Evolutionary conservation across 1,140 invertebrate genomes (phyloP).

Genomic region (Bilobella aurantiaca): DNA sequence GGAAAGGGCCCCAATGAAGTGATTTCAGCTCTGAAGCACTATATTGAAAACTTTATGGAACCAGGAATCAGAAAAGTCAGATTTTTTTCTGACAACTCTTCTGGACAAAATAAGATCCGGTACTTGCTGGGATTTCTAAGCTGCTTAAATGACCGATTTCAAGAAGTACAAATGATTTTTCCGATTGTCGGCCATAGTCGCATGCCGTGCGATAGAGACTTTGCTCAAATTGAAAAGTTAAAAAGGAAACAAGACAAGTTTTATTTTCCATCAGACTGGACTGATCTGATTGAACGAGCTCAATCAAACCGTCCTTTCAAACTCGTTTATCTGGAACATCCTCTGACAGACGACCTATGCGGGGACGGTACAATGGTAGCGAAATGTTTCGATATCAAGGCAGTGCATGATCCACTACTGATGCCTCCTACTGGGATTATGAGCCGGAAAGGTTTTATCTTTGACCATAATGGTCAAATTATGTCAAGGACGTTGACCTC

Average conservation of each 20-base stretch:
- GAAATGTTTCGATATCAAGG: neutral
- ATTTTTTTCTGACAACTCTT: conserved; percentile 33
- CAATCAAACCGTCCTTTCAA: neutral
- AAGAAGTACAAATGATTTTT: neutral
- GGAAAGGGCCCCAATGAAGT: conserved; percentile 12
- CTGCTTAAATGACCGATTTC: conserved; percentile 1
- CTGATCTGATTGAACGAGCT: neutral
- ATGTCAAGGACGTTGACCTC: neutral
- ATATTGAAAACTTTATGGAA: conserved; percentile 4
- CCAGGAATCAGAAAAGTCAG: conserved; percentile 13
- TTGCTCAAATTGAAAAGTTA: conserved; percentile 14
- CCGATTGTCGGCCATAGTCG: conserved; percentile 7
- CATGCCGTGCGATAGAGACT: conserved; percentile 11
- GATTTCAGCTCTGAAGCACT: neutral
- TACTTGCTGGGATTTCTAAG: conserved; percentile 28
- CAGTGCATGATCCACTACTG: neutral
- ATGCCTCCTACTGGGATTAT: neutral
- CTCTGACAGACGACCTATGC: conserved; percentile 1
- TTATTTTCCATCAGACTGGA: conserved; percentile 4
- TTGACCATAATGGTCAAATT: neutral
- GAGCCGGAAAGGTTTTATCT: neutral
- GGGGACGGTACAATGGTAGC: neutral
- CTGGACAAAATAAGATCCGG: conserved; percentile 36
- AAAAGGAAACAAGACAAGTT: conserved; percentile 13
- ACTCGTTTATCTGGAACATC: conserved; percentile 8